Conservation (phyloP, 1,140 invertebrate species). For the Campoletis sonorensis region DNA sequence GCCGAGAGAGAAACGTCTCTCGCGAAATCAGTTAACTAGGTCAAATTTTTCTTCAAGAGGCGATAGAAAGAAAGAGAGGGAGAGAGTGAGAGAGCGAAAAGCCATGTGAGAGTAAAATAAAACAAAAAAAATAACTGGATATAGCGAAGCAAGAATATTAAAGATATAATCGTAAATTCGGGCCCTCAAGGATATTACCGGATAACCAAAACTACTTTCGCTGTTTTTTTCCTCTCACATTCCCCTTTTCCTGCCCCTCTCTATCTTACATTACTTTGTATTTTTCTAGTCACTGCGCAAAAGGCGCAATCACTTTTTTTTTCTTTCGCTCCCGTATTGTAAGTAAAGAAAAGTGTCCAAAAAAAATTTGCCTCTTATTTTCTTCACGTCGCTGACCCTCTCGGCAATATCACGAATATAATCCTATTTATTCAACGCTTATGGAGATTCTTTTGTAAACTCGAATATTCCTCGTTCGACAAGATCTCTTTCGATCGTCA, state of each 20-base stretch:
- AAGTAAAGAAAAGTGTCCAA: neutral
- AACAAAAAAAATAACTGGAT: constrained; percentile 4
- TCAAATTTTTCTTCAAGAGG: constrained; percentile 38
- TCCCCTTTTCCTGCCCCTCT: constrained; percentile 4
- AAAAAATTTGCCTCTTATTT: neutral
- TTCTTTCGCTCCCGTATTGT: neutral
- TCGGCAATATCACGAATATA: constrained; percentile 14
- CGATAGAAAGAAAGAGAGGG: constrained; percentile 31
- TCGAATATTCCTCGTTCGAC: constrained; percentile 19
- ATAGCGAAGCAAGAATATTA: constrained; percentile 26
- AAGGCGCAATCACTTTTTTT: constrained; percentile 25
- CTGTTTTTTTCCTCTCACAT: constrained; percentile 17
- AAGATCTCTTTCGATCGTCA: constrained; percentile 18
- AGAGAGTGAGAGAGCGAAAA: constrained; percentile 8
- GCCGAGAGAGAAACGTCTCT: constrained; percentile 21
- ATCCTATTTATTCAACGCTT: constrained; percentile 33
- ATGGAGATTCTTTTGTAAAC: constrained; percentile 23
- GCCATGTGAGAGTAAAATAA: constrained; percentile 28
- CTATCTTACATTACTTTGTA: constrained; percentile 26
- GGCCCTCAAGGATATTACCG: constrained; percentile 28
- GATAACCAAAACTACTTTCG: constrained; percentile 37
- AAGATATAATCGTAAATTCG: constrained; percentile 38
- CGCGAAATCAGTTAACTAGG: constrained; percentile 31
- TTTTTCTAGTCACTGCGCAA: constrained; percentile 30
- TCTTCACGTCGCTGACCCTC: neutral